These are phyloP conservation scores for Caenorhabditis sinica DNA, from an alignment of 2,888 invertebrate genomes.

Conservation along the genomic window DNA sequence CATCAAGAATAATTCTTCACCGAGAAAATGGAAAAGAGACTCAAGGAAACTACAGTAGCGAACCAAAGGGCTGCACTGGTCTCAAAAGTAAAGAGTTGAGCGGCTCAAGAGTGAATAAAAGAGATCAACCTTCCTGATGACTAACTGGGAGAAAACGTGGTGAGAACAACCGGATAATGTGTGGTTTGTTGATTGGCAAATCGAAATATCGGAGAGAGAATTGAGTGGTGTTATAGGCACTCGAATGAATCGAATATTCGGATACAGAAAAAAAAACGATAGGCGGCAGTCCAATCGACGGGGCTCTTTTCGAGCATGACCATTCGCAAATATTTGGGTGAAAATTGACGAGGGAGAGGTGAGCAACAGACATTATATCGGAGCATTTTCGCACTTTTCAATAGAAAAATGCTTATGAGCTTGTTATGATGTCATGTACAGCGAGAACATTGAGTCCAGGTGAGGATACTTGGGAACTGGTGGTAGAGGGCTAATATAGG, in stretches of 20 bases:
- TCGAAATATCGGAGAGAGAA: constrained; percentile 32
- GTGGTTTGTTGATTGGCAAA: constrained; percentile 46
- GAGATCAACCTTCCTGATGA: constrained; percentile 32
- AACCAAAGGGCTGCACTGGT: not conserved
- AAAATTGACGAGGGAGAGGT: constrained; percentile 33
- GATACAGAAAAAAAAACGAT: constrained; percentile 30
- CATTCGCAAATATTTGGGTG: constrained; percentile 54
- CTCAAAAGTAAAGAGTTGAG: not conserved
- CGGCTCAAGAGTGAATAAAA: not conserved
- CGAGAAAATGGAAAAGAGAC: not conserved
- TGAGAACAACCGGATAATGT: constrained; percentile 43
- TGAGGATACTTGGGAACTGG: no score
- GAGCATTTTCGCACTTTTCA: constrained; percentile 34
- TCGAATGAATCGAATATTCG: constrained; percentile 52
- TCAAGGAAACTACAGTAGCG: not conserved
- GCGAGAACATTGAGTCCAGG: not conserved
- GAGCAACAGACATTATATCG: constrained; percentile 25
- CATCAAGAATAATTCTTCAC: no score
- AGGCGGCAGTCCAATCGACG: constrained; percentile 25
- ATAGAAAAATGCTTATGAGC: not conserved
- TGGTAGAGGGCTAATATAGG: not conserved
- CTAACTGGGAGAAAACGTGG: constrained; percentile 20
- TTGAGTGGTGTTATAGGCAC: constrained; percentile 48
- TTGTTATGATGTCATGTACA: constrained; percentile 34
- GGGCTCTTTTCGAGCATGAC: constrained; percentile 53